Base-by-base conservation (phyloP, 1,140 invertebrate species). In the Bombus vancouverensis region DNA sequence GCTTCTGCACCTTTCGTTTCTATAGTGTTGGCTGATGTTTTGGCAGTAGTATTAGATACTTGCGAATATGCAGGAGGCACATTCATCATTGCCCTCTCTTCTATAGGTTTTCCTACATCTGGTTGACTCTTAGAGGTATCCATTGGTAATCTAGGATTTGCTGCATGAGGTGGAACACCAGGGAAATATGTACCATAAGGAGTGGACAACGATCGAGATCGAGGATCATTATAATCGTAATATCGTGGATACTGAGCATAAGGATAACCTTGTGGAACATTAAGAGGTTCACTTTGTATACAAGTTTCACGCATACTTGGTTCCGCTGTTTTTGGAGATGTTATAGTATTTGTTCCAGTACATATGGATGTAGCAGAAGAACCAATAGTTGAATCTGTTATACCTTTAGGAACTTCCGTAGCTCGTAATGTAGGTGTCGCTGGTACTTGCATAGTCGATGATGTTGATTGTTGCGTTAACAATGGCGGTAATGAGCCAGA, bases 161-260 rank as follows among this genome's bases (percentile, higher is more conserved):
- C 53, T 18, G 93, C 78, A 44, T 93, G 92, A 39, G 93, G 90
- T 3, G 93, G 88, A 39, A 92, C 91, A 37, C 91, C 87, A 32
- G 93, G 91, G 72, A 93, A 93, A 72, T 95, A 95, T 25, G 93
- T 91, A 66, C 94, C 92, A 47, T 95, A 95, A 1, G 94, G 94
- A 75, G 91, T 93, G 13, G 93, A 72, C 9, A 95, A 78, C 15
- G 94, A 90, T 70, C 94, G 92, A 0, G 94, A 91, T 85, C 94
- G 86, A 0, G 95, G 94, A 87, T 95, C 95, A 1, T 80, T 87
- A 68, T 95, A 95, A 78, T 95, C 95, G 65, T 95, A 95, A 80
- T 95, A 95, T 79, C 94, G 93, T 15, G 95, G 94, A 85, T 94
- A 95, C 12, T 95, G 94, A 32, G 94, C 92, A 70, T 95, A 95